Evolutionary conservation across 2,888 invertebrate species (phyloP), one percentile per base, ranked within the genome.

Genomic region (Chloroclysta siterata): DNA sequence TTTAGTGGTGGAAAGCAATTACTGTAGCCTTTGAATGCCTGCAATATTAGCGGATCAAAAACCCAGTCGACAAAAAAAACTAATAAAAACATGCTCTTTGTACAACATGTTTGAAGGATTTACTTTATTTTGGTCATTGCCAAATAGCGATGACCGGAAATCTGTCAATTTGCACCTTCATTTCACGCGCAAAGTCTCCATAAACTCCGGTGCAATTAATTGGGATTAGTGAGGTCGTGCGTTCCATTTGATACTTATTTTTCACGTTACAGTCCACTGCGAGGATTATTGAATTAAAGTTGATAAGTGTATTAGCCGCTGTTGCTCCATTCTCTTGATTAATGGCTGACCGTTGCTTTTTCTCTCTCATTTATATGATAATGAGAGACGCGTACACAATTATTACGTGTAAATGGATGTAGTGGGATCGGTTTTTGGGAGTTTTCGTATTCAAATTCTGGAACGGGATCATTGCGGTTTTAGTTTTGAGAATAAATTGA

Each of bases 231-330:
- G 87, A 83, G 82, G 83, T 84, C 84, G 83, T 84, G 85, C 86
- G 87, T 89, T 86, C 78, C 80, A 73, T 81, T 87, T 78, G 74
- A 79, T 83, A 82, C 81, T 88, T 90, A 89, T 89, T 90, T 90
- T 90, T 89, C 85, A 87, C 85, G 85, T 85, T 84, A 85, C 84
- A 84, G 83, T 87, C 83, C 80, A 77, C 83, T 84, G 74, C 76
- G 85, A 85, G 80, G 82, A 84, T 90, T 91, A 92, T 93, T 91
- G 90, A 92, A 92, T 93, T 93, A 90, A 91, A 90, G 83, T 90
- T 90, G 90, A 90, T 93, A 93, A 93, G 89, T 90, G 88, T 90
- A 90, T 93, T 90, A 93, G 90, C 87, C 85, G 88, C 87, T 91
- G 89, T 90, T 89, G 86, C 87, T 86, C 87, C 89, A 87, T 88